Conservation (phyloP, 2,888 invertebrate species). For the Subacronicta megacephala region DNA sequence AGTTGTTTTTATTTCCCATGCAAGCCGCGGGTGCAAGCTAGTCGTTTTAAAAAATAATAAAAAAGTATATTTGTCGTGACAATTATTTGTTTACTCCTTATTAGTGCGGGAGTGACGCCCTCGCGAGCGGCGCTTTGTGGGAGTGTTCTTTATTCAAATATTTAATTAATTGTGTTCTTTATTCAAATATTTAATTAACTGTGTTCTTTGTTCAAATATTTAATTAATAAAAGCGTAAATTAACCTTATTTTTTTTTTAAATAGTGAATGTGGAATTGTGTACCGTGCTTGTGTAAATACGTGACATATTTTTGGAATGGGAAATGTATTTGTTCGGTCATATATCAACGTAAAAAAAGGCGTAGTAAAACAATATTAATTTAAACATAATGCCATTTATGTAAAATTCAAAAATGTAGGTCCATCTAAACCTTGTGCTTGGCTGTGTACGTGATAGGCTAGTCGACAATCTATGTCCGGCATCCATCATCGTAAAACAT, state of each 20-base stretch:
- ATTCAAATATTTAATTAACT: slow-evolving; percentile 12
- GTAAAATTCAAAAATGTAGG: too few species aligned
- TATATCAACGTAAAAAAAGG: too few species aligned
- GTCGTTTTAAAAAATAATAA: slow-evolving; percentile 39
- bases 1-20: slow-evolving; percentile 8
- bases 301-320: too few species aligned
- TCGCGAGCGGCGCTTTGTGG: slow-evolving; percentile 15
- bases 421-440: too few species aligned
- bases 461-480: too few species aligned
- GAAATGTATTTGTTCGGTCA: too few species aligned
- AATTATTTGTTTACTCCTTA: slow-evolving; percentile 59
- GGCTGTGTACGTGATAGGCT: too few species aligned
- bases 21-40: slow-evolving; percentile 35
- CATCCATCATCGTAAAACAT: too few species aligned
- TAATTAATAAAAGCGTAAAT: slow-evolving; percentile 21
- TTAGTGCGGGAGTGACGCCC: slow-evolving; percentile 36
- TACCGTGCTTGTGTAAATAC: background rate
- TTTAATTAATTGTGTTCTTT: slow-evolving; percentile 12
- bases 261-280: background rate
- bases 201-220: background rate
- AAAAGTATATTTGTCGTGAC: slow-evolving; percentile 34
- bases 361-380: too few species aligned
- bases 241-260: background rate
- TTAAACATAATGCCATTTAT: too few species aligned
- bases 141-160: slow-evolving; percentile 1